These are phyloP conservation scores for Nudaria mundana DNA, from an alignment of 2,888 invertebrate species.

Conservation along the genomic window DNA sequence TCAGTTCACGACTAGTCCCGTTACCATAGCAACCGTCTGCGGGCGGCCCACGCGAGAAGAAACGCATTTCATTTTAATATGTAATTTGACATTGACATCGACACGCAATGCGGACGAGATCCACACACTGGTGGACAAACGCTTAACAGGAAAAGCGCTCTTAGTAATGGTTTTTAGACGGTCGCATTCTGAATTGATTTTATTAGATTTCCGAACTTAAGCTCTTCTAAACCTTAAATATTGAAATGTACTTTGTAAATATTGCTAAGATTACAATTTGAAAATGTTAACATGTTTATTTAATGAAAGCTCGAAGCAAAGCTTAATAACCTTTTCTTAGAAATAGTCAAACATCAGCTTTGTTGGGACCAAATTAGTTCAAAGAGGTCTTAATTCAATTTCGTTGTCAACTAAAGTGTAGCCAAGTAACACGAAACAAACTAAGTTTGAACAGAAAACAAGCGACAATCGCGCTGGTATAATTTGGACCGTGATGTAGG, in stretches of 20 bases:
- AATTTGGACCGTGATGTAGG: slow-evolving; percentile 19
- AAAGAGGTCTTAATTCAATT: slow-evolving; percentile 33
- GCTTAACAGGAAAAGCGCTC: too few relatives aligned
- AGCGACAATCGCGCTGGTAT: slow-evolving; percentile 12
- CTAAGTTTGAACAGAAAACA: slow-evolving; percentile 18
- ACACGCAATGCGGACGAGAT: too few relatives aligned
- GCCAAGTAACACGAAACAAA: slow-evolving; percentile 25
- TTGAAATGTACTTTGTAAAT: too few relatives aligned
- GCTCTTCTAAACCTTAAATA: too few relatives aligned
- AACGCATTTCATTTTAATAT: too few relatives aligned
- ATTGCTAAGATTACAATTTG: too few relatives aligned
- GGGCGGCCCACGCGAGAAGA: too few relatives aligned
- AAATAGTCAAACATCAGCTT: slow-evolving; percentile 16
- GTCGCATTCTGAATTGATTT: not conserved
- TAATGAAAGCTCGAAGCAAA: slow-evolving; percentile 17
- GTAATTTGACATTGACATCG: too few relatives aligned
- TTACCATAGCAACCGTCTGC: too few relatives aligned
- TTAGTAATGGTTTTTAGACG: not conserved
- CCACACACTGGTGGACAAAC: too few relatives aligned
- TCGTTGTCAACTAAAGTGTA: slow-evolving; percentile 26
- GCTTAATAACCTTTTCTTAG: slow-evolving; percentile 21
- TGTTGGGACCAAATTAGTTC: slow-evolving; percentile 13
- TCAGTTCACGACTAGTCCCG: too few relatives aligned
- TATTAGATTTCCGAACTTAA: not conserved
- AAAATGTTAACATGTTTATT: too few relatives aligned